Base-by-base conservation (phyloP, 1,140 invertebrate genomes). In the Plodia interpunctella region DNA sequence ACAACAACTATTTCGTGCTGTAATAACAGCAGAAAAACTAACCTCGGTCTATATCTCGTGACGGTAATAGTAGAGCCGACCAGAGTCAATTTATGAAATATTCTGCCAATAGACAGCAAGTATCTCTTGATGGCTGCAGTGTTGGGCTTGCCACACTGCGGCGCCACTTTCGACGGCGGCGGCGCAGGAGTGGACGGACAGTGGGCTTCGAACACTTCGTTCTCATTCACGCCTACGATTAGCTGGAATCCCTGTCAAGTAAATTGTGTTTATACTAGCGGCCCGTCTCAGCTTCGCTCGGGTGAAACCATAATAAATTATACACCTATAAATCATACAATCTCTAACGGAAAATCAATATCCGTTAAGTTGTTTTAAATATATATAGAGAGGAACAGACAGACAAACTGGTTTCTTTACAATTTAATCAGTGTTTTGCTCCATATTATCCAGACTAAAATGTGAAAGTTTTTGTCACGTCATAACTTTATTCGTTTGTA, bases 31-130 rank as follows among this genome's bases (percentile, higher is more conserved):
- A 25, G 2, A 28, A 11, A 44, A 15, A 70, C 73, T 90, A 90
- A 97, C 96, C 96, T 95, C 49, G 98, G 97, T 73, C 96, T 92
- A 77, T 98, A 98, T 80, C 97, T 92, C 0, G 96, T 98, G 3
- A 98, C 97, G 5, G 95, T 97, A 70, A 98, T 98, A 32, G 94
- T 95, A 51, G 95, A 95, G 11, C 94, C 97, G 28, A 92, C 92
- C 0, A 98, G 83, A 0, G 94, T 94, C 62, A 99, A 94, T 80
- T 95, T 96, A 82, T 99, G 98, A 91, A 98, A 99, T 74, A 99
- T 96, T 62, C 97, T 90, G 0, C 98, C 98, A 73, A 99, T 99
- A 60, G 97, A 98, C 1, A 99, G 87, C 57, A 96, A 91, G 83
- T 94, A 97, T 67, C 95, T 94, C 69, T 95, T 93, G 21, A 91